Base-by-base conservation (phyloP, 2,113 vertebrate species). In the Lophius piscatorius region DNA sequence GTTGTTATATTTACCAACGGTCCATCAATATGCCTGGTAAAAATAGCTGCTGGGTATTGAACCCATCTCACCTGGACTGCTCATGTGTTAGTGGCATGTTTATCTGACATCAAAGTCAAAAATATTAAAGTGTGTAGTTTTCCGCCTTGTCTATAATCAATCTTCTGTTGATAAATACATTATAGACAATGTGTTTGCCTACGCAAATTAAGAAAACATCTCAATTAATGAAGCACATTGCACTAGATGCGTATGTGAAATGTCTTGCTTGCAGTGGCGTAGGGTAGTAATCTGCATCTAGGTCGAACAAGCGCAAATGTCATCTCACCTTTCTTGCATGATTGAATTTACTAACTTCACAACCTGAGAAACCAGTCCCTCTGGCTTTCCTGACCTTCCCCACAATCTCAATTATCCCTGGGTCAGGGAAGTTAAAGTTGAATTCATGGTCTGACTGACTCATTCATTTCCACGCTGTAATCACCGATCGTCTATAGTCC, bases 401-500 rank as follows among this genome's bases (percentile, higher is more conserved):
- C 72, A 58, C 8, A 1, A 11, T 63, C 60, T 40, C 52, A 9
- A 29, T 48, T 63, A 77, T 80, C 76, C 46, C 59, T 18, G 46
- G 76, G 73, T 80, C 63, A 58, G n/a, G n/a, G 50, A 45, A 80
- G 80, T 83, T 34, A 79, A 79, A 82, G 83, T 83, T 83, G 63
- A 84, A 65, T 38, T 40, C 14, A 20, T 36, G 63, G 60, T 78
- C 67, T 71, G 35, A 73, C 76, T 58, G 68, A 61, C 79, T 84
- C 70, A n/a, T 61, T 81, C 67, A 63, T 83, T 71, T 80, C 65
- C 71, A 70, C 70, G n/a, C 44, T 78, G 83, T 87, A 87, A 82
- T 87, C 78, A 67, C 68, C 3, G 47, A 17, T 70, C 64, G 70
- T 74, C 85, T 89, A 80, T 81, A 80, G 71, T 67, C 72, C 28